Evolutionary conservation across 1,140 invertebrate species (phyloP).

Genomic region (Nasonia giraulti): DNA sequence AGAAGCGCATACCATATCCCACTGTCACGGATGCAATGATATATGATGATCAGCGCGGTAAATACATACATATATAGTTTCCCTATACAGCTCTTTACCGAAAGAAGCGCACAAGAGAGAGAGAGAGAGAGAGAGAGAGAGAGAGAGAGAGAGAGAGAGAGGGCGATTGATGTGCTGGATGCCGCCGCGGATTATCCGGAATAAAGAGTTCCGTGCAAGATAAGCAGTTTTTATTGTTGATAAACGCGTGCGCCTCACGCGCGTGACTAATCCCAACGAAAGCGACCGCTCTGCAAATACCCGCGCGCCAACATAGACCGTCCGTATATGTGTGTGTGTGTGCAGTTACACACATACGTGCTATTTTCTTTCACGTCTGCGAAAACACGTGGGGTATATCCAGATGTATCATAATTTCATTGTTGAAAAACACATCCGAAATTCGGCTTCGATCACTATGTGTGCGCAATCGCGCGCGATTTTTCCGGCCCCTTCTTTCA

Average conservation of each 20-base stretch:
- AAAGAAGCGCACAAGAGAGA: conserved; percentile 6
- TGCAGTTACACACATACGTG: not conserved
- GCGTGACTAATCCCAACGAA: conserved; percentile 62
- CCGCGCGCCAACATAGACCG: not conserved
- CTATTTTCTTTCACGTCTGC: no score
- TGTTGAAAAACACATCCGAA: no score
- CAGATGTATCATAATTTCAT: not conserved
- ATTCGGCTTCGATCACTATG: no score
- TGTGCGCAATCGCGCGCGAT: no score
- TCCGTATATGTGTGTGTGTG: not conserved
- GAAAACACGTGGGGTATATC: not conserved
- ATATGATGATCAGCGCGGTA: not conserved
- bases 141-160: no score
- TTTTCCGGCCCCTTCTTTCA: not conserved
- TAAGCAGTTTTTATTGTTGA: conserved; percentile 64
- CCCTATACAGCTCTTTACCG: not conserved
- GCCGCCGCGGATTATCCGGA: conserved; percentile 56
- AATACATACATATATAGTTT: not conserved
- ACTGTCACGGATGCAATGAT: conserved; percentile 13
- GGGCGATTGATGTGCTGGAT: conserved; percentile 38
- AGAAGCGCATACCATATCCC: conserved; percentile 15
- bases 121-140: no score
- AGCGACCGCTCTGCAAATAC: conserved; percentile 24
- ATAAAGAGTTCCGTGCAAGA: conserved; percentile 62
- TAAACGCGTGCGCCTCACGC: conserved; percentile 56